A percentile compares a stretch with the other conserved stretches of the same genome.
Conservation (phyloP, 2,113 vertebrate species). For the Equus przewalskii region DNA sequence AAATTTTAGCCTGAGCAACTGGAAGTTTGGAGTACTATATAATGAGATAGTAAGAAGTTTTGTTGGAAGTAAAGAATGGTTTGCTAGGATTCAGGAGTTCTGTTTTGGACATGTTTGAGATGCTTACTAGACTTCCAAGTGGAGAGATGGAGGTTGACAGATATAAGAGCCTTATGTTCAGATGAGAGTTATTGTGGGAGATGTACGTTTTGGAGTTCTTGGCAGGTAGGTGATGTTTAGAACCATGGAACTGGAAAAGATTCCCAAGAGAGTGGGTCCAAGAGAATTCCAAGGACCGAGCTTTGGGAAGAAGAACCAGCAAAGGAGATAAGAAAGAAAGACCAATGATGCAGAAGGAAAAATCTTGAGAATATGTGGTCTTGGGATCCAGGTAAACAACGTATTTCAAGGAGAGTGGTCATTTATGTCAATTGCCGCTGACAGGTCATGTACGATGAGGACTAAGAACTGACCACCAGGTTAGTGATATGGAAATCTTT, state of each 20-base stretch:
- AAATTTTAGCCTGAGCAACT: neutral
- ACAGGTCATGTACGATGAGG: neutral
- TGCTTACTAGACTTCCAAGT: conserved; percentile 12
- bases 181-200: neutral
- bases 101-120: neutral
- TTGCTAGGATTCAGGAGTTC: neutral
- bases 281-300: neutral
- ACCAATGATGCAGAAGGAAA: neutral
- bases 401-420: neutral
- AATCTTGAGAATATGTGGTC: neutral
- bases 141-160: neutral
- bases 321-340: neutral
- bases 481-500: neutral
- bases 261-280: neutral
- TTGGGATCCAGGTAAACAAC: neutral
- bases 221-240: neutral
- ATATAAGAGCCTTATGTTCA: neutral
- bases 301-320: neutral
- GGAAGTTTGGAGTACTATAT: neutral
- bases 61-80: neutral
- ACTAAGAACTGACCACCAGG: neutral
- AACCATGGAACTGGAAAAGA: neutral
- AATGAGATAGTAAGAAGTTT: neutral
- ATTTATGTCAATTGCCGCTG: neutral
- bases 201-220: neutral